Percentiles rank a stretch among this genome's conserved stretches.
phyloP scores from a whole-genome alignment of 1,140 invertebrate genomes.

The Saccostrea glomerata region DNA sequence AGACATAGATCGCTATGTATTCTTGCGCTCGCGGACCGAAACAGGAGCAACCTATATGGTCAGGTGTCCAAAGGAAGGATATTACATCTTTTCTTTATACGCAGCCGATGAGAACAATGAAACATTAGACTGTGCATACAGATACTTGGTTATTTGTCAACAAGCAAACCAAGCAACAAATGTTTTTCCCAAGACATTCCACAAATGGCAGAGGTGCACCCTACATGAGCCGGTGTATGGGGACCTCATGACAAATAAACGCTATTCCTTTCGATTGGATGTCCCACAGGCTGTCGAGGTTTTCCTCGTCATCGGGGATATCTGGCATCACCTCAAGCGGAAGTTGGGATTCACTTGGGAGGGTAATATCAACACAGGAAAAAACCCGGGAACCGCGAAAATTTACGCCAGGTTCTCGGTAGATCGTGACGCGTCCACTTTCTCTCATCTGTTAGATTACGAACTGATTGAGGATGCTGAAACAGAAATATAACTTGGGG shows the following conservation, averaged over 20 bases:
- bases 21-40: conserved; percentile 72
- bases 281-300: conserved; percentile 75
- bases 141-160: conserved; percentile 76
- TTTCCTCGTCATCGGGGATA: conserved; percentile 72
- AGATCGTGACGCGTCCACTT: conserved; percentile 69
- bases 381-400: conserved; percentile 60
- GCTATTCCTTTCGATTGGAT: conserved; percentile 73
- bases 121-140: conserved; percentile 75
- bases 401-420: conserved; percentile 71
- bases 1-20: conserved; percentile 76
- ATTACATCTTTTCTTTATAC: conserved; percentile 77
- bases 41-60: conserved; percentile 72
- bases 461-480: conserved; percentile 73
- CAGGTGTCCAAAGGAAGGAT: conserved; percentile 75
- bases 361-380: conserved; percentile 71
- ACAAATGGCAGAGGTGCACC: conserved; percentile 75
- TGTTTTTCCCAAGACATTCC: conserved; percentile 75
- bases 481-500: conserved; percentile 66
- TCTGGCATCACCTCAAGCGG: conserved; percentile 73
- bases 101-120: conserved; percentile 62
- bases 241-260: conserved; percentile 72
- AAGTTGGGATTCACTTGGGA: conserved; percentile 75
- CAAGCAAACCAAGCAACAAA: conserved; percentile 70
- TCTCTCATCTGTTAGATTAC: conserved; percentile 73
- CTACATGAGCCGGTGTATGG: conserved; percentile 77